Base-by-base conservation (phyloP, 2,113 vertebrate species). In the Promerops cafer region DNA sequence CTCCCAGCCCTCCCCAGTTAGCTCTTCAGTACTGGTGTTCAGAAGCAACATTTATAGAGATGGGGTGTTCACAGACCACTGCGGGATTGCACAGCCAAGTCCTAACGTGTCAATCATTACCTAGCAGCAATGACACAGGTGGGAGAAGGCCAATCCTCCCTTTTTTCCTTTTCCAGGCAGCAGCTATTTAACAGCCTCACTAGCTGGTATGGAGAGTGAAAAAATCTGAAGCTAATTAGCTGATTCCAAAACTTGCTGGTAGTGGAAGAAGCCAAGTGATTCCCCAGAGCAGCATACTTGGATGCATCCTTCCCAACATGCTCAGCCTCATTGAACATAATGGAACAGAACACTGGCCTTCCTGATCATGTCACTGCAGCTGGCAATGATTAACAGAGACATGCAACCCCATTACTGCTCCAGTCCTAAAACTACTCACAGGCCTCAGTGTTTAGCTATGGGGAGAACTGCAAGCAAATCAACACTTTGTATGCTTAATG, bases 121-220 rank as follows among this genome's bases (percentile, higher is more conserved):
- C 98, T 98, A 98, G 98, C 97, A 98, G 98, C 98, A 98, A 98
- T 98, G 98, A 98, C 97, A 98, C 92, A 98, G 93, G 92, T 92
- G 96, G 96, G 88, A 98, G 90, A 97, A 97, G 97, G 96, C 97
- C 96, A 98, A 97, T 97, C 97, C 97, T 98, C 97, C 92, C 89
- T 83, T 97, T 95, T 89, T 91, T 95, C 93, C 97, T 96, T 97
- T 93, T 94, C 97, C 95, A 94, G 83, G 91, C 89, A 97, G 97
- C 96, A 97, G 96, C 97, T 97, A 86, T 97, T 98, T 98, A 96
- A 97, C 80, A 98, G 97, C 95, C 97, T 96, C 97, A 83, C 97
- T 97, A 97, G 96, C 97, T 97, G 93, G 79, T 87, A 97, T 84
- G 75, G 64, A 93, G 81, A 97, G 91, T 95, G 66, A 89, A 82